phyloP scores from a whole-genome alignment of 2,888 invertebrate species.

The Cryptocephalus moraei region DNA sequence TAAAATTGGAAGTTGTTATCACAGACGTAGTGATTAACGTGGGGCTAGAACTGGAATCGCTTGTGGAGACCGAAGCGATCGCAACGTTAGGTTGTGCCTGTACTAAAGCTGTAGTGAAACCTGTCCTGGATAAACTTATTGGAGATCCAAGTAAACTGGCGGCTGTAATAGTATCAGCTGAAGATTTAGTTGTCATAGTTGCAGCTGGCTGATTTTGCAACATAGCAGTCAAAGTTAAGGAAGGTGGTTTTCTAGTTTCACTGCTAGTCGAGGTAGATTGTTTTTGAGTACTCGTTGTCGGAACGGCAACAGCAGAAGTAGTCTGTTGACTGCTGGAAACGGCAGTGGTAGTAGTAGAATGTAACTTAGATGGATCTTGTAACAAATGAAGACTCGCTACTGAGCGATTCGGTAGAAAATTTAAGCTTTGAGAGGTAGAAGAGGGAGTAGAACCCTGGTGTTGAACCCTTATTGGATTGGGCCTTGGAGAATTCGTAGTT shows the following conservation, averaged over 20 bases:
- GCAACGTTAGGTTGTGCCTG: constrained; percentile 32
- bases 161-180: constrained; percentile 35
- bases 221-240: constrained; percentile 38
- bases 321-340: constrained; percentile 13
- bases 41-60: constrained; percentile 38
- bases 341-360: constrained; percentile 16
- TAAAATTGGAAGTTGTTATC: constrained; percentile 27
- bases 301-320: constrained; percentile 5
- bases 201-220: constrained; percentile 39
- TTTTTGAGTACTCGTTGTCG: constrained; percentile 10
- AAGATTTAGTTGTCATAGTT: constrained; percentile 32
- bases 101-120: constrained; percentile 31
- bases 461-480: constrained; percentile 7
- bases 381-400: constrained; percentile 17
- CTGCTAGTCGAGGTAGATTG: constrained; percentile 6
- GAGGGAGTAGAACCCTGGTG: constrained; percentile 3
- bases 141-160: constrained; percentile 36
- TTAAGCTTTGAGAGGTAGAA: constrained; percentile 15
- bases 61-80: constrained; percentile 27
- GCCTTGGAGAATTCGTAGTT: constrained; percentile 11
- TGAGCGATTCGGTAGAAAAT: constrained; percentile 17
- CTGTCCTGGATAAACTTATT: constrained; percentile 29
- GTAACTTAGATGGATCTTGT: constrained; percentile 28
- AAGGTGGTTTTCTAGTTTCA: constrained; percentile 25
- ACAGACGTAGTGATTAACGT: constrained; percentile 10